Base-by-base conservation (phyloP, 2,888 invertebrate species). In the Netelia virgata region DNA sequence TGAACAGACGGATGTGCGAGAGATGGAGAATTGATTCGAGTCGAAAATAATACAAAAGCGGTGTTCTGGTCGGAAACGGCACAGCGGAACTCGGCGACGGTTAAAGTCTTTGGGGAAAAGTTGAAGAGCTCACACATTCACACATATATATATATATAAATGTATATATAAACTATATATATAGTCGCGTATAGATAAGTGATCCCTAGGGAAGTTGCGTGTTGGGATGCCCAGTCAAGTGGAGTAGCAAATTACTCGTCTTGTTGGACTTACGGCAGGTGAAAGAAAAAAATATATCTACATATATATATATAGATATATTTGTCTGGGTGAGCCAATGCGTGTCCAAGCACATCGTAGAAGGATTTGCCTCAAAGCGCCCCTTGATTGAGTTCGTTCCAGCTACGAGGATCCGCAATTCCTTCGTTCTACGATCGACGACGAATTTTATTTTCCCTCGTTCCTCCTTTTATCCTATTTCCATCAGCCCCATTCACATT, bases 211-310 rank as follows among this genome's bases (percentile, higher is more conserved):
- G 41, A 43, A 43, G 57, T 66, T 66, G 75, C 75, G 75, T 76
- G 66, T 66, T 66, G 64, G 18, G 70, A 47, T 18, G 57, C 43
- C 28, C 75, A n/a, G 66, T 55, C 74, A 59, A 59, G 66, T 41
- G 64, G 20, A 76, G 57, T 55, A 66, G 75, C 75, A 66, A 76
- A 76, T 76, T 76, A 57, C 75, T 57, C 57, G 55, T 70, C 69
- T 47, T 70, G 5, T 36, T 55, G 16, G 50, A 28, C 69, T n/a
- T 53, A n/a, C 18, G 10, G 28, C 16, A 14, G 9, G 53, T 57
- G 55, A 63, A 50, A 16, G 18, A 36, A 64, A 43, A 68, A 50
- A 59, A 68, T 28, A 16, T 3, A 14, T 41, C 16, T 78, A 9
- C 28, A 61, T 43, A 41, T 68, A 64, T 23, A 47, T 66, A 68